Base-by-base conservation (phyloP, 2,888 invertebrate species). In the Rhagonycha lutea region DNA sequence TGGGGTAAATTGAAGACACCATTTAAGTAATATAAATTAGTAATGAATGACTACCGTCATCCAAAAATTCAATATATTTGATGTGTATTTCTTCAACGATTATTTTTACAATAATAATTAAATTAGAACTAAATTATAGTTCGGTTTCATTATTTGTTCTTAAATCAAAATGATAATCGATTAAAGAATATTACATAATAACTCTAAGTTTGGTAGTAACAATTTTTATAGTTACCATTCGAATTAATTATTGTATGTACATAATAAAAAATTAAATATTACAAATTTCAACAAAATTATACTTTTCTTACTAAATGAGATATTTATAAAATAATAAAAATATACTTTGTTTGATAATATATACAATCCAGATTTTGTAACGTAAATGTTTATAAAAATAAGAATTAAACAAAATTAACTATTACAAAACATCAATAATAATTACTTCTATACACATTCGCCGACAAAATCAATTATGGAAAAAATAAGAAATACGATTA, bases 181-280 rank as follows among this genome's bases (percentile, higher is more conserved):
- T 47, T 47, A 47, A 47, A 47, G 4, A 47, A 47, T 47, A 47
- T 47, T 47, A 47, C n/a, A 47, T 47, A 47, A 47, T 47, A 47
- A 47, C 47, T 28, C 28, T 47, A 70, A 7, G 28, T 29, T 70
- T 62, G 70, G 62, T 29, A 70, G 69, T 62, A 70, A 61, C 61
- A 29, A 62, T 62, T 28, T 65, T 70, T 62, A 26, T 69, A 47
- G 47, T 47, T 47, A 47, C 47, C 47, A 47, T 47, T 47, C 47
- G 47, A 47, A 32, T 72, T 67, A 72, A 60, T 67, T 72, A 60
- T 67, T 72, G 61, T 14, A 62, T 68, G 68, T 68, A 65, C 29
- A 74, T 18, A 74, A 70, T 65, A 74, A 73, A 77, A 77, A 73
- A 75, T 73, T 76, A 73, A 75, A 75, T 29, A 74, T 74, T 76